Base-by-base conservation (phyloP, 2,888 invertebrate genomes). In the Pristionchus arcanus region DNA sequence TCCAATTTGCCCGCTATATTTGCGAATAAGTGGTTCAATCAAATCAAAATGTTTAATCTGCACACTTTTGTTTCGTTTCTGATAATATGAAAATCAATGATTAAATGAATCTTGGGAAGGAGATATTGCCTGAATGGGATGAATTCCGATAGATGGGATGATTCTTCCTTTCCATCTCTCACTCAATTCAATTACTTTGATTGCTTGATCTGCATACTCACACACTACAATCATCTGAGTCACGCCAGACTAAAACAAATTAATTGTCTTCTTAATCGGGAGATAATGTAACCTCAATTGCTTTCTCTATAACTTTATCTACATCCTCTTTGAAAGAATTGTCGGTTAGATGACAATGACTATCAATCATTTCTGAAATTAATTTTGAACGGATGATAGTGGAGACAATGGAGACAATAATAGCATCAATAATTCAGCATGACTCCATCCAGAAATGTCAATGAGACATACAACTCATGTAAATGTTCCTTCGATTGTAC, bases 41-140 rank as follows among this genome's bases (percentile, higher is more conserved):
- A 31, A 25, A 19, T 71, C 63, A 28, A 81, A 37, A 34, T 89
- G 81, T 63, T 77, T 81, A 25, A 81, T 77, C 42, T 81, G 77
- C 19, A 81, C 89, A 59, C 81, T 59, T 31, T 71, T 87, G 34
- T 87, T 87, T 37, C 87, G 21, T 53, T 87, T 87, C 87, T 87
- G 34, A 42, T 21, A 19, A n/a, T 16, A 49, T 7, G 34, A 19
- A 25, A 86, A 66, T 66, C 9, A 42, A 37, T 42, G 15, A 25
- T 37, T 42, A 16, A n/a, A 28, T 63, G 16, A 31, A 31, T 19
- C n/a, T n/a, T n/a, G n/a, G n/a, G n/a, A 28, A 9, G 25, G 9
- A 59, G 21, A 71, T n/a, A n/a, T n/a, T n/a, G n/a, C 95, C 93
- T 95, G 95, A 63, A 95, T 95, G 11, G 95, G 95, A 92, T 95